Conservation (phyloP, 2,888 invertebrate genomes). For the Ceraclea dissimilis region DNA sequence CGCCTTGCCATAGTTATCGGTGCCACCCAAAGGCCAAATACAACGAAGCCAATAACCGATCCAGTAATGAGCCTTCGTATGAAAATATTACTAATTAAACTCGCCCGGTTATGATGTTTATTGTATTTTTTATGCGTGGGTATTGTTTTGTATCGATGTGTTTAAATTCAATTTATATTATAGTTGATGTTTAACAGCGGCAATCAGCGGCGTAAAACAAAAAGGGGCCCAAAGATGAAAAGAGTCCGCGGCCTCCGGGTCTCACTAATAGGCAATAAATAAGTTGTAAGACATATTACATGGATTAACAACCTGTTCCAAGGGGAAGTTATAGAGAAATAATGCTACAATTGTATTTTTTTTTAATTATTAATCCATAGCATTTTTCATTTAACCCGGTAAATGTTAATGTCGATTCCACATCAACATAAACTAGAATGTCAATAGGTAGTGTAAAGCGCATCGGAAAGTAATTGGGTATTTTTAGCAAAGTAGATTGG, state of each 20-base stretch:
- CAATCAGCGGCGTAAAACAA: constrained; percentile 28
- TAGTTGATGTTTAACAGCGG: constrained; percentile 7
- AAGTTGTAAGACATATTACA: constrained; percentile 26
- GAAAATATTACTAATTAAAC: neutral
- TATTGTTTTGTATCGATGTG: neutral
- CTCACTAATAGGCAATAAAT: constrained; percentile 31
- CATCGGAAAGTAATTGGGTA: too few relatives aligned
- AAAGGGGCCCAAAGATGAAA: constrained; percentile 34
- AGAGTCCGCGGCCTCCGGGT: constrained; percentile 32
- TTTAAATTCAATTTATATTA: neutral
- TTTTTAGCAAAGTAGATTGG: too few relatives aligned
- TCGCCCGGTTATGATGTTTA: neutral
- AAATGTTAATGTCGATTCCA: too few relatives aligned
- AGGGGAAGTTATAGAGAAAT: too few relatives aligned
- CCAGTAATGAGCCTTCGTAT: neutral
- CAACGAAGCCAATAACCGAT: neutral
- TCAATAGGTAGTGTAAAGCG: too few relatives aligned
- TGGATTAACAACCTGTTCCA: neutral
- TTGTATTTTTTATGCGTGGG: neutral
- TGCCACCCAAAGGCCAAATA: constrained; percentile 8
- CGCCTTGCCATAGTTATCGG: constrained; percentile 8
- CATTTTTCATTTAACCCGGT: too few relatives aligned
- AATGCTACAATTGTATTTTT: too few relatives aligned
- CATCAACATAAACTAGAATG: too few relatives aligned
- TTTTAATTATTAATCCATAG: too few relatives aligned